These are phyloP conservation scores for Acanthosepion lycidas DNA, from an alignment of 2,888 invertebrate genomes.

Conservation along the genomic window DNA sequence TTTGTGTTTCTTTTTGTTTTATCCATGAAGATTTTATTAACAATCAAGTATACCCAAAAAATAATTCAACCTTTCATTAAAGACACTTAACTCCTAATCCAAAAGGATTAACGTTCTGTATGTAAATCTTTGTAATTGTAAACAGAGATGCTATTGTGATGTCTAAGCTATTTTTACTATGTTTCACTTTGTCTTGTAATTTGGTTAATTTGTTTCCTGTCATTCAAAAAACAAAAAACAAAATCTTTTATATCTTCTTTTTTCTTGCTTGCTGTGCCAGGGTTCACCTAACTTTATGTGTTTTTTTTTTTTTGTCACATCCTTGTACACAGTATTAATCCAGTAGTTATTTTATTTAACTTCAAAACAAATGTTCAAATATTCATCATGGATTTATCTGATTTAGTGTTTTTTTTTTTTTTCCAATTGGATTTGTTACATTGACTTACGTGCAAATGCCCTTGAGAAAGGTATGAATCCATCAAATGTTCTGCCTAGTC, in stretches of 20 bases:
- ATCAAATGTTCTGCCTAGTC: too few relatives aligned
- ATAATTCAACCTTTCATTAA: neutral
- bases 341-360: too few relatives aligned
- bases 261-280: neutral
- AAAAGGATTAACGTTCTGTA: neutral
- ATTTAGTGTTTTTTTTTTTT: too few relatives aligned
- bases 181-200: neutral
- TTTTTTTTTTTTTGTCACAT: neutral
- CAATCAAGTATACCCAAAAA: neutral
- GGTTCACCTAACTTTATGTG: neutral
- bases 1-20: neutral
- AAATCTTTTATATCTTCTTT: neutral
- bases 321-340: neutral
- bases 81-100: neutral
- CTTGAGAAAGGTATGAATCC: too few relatives aligned
- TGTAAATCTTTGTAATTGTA: neutral
- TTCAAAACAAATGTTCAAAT: too few relatives aligned
- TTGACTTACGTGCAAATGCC: too few relatives aligned
- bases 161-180: neutral
- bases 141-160: constrained; percentile 8
- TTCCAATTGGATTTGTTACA: too few relatives aligned
- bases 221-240: neutral
- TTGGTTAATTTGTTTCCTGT: neutral
- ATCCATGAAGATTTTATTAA: neutral
- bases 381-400: too few relatives aligned